Base-by-base conservation (phyloP, 2,888 invertebrate species). In the Aleiodes testaceus region DNA sequence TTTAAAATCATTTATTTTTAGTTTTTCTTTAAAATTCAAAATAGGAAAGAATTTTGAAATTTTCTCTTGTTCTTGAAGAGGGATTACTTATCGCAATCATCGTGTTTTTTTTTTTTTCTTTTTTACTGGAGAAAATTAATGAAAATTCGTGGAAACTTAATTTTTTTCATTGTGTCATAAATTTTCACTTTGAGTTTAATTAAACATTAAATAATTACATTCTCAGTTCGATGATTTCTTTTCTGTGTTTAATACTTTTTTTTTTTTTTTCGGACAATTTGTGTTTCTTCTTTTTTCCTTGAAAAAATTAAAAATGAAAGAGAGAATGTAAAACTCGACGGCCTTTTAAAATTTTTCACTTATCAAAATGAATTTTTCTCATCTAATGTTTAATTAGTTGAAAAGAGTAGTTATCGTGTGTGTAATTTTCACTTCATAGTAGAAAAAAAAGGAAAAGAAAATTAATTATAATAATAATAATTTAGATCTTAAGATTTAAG, bases 371-470 rank as follows among this genome's bases (percentile, higher is more conserved):
- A n/a, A n/a, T 36, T 36, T 36, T 36, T 59, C 18, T 59, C 59
- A 9, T 11, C 11, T 59, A 42, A 11, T 5, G 9, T 36, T 59
- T 59, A 42, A 11, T 18, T 16, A 59, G 59, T 42, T 59, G 18
- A 16, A n/a, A n/a, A 42, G 16, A 30, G 59, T 59, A 59, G 59
- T 59, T 59, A 50, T 50, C 18, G 30, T 59, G 59, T 18, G 53
- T n/a, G 59, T 59, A 59, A 59, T 59, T 59, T 59, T 59, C 59
- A 59, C 59, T 42, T 59, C 11, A 59, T 59, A 59, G 59, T 59
- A 36, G 16, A 59, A 42, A 59, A 7, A 36, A 36, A n/a, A n/a
- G n/a, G 36, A 9, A 36, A 36, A 36, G 9, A 36, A 26, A 26
- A 26, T 26, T 26, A n/a, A n/a, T n/a, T n/a, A 26, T 26, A 26